Evolutionary conservation across 2,888 invertebrate species (phyloP).

Genomic region (Sphecodes monilicornis): DNA sequence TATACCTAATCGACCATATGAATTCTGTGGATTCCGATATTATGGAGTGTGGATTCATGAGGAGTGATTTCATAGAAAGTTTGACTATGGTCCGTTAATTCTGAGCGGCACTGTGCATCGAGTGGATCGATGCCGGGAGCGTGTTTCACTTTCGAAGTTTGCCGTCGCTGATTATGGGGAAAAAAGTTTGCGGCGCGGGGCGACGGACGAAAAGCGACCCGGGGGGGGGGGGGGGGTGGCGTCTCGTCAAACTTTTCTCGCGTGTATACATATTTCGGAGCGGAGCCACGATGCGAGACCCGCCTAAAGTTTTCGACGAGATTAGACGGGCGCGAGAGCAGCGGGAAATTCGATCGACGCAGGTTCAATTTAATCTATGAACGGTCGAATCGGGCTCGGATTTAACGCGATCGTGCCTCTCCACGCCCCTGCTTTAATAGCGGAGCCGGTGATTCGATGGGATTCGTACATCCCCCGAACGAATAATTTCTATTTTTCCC

Average conservation of each 20-base stretch:
- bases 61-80: background rate
- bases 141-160: conserved; percentile 9
- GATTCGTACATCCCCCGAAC: background rate
- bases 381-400: conserved; percentile 34
- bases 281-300: background rate
- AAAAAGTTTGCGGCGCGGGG: background rate
- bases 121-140: background rate
- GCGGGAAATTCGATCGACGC: conserved; percentile 36
- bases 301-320: conserved; percentile 33
- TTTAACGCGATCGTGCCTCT: conserved; percentile 44
- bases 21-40: background rate
- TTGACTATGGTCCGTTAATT: background rate
- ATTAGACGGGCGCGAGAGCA: conserved; percentile 32
- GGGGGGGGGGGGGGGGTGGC: background rate
- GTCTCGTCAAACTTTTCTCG: background rate
- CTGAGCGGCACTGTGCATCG: background rate
- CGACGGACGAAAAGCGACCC: background rate
- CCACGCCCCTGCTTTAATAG: conserved; percentile 3
- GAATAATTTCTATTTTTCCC: background rate
- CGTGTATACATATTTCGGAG: conserved; percentile 6
- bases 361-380: conserved; percentile 44
- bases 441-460: background rate
- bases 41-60: background rate
- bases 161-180: background rate
- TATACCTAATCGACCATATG: background rate